Evolutionary conservation across 2,888 invertebrate genomes (phyloP), one percentile per base, ranked within the genome.

Genomic region (Spatulosminthurus flaviceps): DNA sequence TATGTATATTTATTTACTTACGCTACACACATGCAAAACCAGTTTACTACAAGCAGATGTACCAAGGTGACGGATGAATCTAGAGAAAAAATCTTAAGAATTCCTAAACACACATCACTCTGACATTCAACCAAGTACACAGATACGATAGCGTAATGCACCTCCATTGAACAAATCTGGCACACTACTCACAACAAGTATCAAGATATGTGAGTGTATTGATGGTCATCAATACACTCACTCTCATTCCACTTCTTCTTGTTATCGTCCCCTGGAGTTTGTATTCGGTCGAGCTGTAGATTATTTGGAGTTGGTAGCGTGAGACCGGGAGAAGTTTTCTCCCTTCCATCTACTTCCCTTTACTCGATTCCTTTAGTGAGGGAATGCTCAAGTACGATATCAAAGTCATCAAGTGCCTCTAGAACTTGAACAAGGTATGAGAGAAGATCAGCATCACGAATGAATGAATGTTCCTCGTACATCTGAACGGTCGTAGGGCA

Each of bases 391-490:
- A 95, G 90, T 79, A 94, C 92, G 83, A 95, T 94, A 86, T 95
- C 94, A 86, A 95, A 93, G 87, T 96, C 95, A 87, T 95, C 94
- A 61, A 97, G 90, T 21, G 96, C 95, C 86, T 95, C 93, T 69
- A 97, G 90, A 87, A 97, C 95, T 89, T 97, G 95, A 83, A 94
- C 91, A 80, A 97, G 91, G 89, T 96, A 96, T 84, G 94, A 95
- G 81, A 95, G 91, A 60, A 97, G 90, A 78, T 93, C 93, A 77
- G 93, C 91, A 86, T 95, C 95, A 79, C 98, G 92, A 81, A 99
- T 90, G 88, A 99, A 98, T 77, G 98, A 97, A 86, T 93, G 93
- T 87, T 98, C 97, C 87, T 98, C 98, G 87, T 96, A 99, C 95
- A 98, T 95, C 87, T 96, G 96, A 13, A 87, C 86, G 0, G 97